Evolutionary conservation across 2,113 vertebrate genomes (phyloP).

Genomic region (Engraulis encrasicolus): DNA sequence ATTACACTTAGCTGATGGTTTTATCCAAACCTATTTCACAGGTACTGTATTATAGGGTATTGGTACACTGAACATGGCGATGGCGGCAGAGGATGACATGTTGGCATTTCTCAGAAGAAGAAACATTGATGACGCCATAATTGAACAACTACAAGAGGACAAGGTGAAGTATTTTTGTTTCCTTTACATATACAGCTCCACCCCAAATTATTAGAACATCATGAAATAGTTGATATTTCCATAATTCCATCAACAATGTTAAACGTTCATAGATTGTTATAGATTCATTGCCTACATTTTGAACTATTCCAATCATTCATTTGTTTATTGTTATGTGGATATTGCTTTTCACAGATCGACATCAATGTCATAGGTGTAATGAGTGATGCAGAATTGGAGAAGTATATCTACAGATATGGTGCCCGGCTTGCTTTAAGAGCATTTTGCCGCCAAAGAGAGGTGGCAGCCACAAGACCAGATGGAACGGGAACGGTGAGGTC

Average conservation of each 20-base stretch:
- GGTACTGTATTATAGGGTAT: too few species aligned
- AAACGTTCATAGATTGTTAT: too few species aligned
- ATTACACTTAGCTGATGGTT: too few species aligned
- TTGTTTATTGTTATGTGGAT: background rate
- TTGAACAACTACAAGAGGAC: background rate
- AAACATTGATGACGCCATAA: background rate
- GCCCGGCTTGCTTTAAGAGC: background rate
- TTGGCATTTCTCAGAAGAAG: background rate
- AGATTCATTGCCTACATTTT: too few species aligned
- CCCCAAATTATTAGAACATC: background rate
- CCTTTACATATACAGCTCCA: background rate
- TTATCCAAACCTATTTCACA: too few species aligned
- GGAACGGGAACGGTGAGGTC: background rate
- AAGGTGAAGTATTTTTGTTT: background rate
- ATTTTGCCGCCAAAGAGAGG: background rate
- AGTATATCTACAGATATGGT: background rate
- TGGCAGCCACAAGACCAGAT: background rate
- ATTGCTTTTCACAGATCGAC: constrained; percentile 4
- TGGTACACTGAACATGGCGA: too few species aligned
- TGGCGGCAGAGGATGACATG: background rate
- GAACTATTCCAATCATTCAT: background rate
- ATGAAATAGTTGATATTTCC: too few species aligned
- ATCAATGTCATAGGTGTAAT: background rate
- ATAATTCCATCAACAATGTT: too few species aligned
- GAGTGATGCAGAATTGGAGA: background rate